Evolutionary conservation across 2,888 invertebrate species (phyloP).

Genomic region (Oligia latruncula): DNA sequence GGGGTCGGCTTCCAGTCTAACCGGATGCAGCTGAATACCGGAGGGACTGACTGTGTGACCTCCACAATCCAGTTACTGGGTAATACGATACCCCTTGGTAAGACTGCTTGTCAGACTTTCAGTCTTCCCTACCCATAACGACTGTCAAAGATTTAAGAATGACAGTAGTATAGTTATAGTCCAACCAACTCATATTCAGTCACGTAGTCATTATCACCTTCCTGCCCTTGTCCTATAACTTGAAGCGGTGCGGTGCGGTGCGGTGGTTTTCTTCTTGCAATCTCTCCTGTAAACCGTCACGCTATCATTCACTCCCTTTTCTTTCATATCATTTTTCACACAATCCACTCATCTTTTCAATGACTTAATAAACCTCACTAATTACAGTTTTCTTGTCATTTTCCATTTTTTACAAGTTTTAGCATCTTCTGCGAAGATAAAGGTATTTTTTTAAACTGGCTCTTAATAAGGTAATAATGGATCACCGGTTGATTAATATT

Average conservation of each 20-base stretch:
- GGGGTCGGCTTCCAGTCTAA: too few relatives aligned
- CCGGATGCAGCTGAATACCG: too few relatives aligned
- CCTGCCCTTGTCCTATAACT: too few relatives aligned
- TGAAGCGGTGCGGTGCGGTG: background rate
- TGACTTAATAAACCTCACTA: background rate
- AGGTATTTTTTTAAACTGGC: background rate
- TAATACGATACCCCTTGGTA: too few relatives aligned
- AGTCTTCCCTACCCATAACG: too few relatives aligned
- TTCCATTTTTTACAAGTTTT: too few relatives aligned
- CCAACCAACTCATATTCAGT: background rate
- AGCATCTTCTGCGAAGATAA: background rate
- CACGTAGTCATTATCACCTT: background rate
- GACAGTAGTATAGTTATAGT: too few relatives aligned
- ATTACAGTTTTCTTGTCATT: background rate
- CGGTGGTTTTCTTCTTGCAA: background rate
- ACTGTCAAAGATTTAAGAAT: too few relatives aligned
- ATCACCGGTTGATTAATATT: slow-evolving; percentile 9
- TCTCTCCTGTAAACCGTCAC: background rate
- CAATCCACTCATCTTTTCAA: background rate
- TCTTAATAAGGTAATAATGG: slow-evolving; percentile 2
- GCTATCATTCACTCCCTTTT: background rate
- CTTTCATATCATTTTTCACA: background rate
- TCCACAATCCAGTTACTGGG: too few relatives aligned
- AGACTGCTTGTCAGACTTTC: too few relatives aligned
- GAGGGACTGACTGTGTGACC: too few relatives aligned